Conservation (phyloP, 2,888 invertebrate genomes). For the Drosophila paranaensis region DNA sequence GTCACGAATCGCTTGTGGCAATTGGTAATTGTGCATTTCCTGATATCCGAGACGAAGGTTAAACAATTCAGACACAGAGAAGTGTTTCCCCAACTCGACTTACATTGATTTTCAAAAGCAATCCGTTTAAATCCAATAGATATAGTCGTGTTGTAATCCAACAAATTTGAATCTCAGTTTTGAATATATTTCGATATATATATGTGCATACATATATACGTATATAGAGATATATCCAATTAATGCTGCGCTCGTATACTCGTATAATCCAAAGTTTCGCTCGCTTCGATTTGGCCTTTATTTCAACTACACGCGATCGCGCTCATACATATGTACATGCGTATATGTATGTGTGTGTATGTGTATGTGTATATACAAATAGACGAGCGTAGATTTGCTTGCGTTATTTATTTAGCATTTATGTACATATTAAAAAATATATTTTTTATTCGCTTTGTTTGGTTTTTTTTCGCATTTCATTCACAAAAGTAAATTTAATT, state of each 20-base stretch:
- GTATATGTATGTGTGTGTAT: slow-evolving; percentile 20
- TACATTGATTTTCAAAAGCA: slow-evolving; percentile 84
- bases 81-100: slow-evolving; percentile 59
- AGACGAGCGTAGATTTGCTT: slow-evolving; percentile 53
- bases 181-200: slow-evolving; percentile 10
- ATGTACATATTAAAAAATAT: slow-evolving; percentile 71
- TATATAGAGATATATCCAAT: slow-evolving; percentile 45
- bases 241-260: slow-evolving; percentile 31
- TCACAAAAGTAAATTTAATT: slow-evolving; percentile 81
- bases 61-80: slow-evolving; percentile 15
- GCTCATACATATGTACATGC: slow-evolving; percentile 30
- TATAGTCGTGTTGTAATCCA: slow-evolving; percentile 45
- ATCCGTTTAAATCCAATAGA: slow-evolving; percentile 68
- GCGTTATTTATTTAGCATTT: slow-evolving; percentile 77
- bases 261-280: slow-evolving; percentile 62
- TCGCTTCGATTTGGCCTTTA: slow-evolving; percentile 44
- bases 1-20: slow-evolving; percentile 65
- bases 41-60: slow-evolving; percentile 57
- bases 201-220: not conserved
- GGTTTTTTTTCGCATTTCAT: slow-evolving; percentile 81
- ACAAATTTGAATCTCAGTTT: slow-evolving; percentile 9
- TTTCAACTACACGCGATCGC: slow-evolving; percentile 62
- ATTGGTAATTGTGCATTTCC: slow-evolving; percentile 65
- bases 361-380: slow-evolving; percentile 39
- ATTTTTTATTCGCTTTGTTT: slow-evolving; percentile 77